phyloP scores from a whole-genome alignment of 1,140 invertebrate species.

The Oncopeltus fasciatus region DNA sequence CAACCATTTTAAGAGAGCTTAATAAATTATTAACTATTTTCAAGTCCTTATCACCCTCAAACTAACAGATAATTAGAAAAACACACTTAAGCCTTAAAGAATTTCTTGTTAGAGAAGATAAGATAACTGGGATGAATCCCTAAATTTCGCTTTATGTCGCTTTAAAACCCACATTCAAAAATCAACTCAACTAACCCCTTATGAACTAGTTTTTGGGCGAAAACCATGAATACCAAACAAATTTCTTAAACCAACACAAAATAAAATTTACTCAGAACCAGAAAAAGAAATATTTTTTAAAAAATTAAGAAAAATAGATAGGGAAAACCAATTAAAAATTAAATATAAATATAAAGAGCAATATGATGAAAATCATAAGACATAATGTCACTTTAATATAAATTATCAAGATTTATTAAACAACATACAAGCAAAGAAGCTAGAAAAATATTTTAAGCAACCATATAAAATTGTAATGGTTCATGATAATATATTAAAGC shows the following conservation, averaged over 20 bases:
- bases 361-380: neutral
- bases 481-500: neutral
- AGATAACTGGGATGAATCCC: conserved; percentile 5
- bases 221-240: neutral
- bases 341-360: neutral
- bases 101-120: neutral
- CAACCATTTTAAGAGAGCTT: neutral
- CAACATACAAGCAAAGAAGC: neutral
- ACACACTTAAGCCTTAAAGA: conserved; percentile 4
- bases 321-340: too few species aligned
- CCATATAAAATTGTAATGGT: neutral
- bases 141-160: too few species aligned
- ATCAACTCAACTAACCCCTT: too few species aligned
- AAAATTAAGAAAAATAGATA: too few species aligned
- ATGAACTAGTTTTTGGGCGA: neutral
- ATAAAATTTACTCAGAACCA: too few species aligned
- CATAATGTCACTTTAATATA: neutral
- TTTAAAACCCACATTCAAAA: too few species aligned
- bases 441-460: neutral
- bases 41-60: neutral
- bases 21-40: conserved; percentile 18
- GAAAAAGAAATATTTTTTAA: neutral
- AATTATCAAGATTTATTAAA: neutral
- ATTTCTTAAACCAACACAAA: too few species aligned
- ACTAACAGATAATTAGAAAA: neutral